A percentile compares a stretch with the other conserved stretches of the same genome.
Conservation (phyloP, 2,888 invertebrate species). For the Ophraella communa region DNA sequence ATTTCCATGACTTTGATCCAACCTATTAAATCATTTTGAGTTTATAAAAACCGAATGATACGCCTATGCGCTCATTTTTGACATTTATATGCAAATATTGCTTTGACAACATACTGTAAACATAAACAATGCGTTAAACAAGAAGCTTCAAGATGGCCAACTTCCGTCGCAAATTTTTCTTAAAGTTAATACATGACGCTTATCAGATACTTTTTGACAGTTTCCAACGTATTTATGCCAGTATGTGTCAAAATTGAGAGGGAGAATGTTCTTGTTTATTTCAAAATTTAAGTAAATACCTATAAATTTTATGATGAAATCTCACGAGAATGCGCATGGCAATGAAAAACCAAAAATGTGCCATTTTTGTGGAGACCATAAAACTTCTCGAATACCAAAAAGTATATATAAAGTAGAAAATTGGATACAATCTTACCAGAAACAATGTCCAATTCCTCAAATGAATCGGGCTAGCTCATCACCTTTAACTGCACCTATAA, state of each 20-base stretch:
- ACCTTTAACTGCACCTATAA: background rate
- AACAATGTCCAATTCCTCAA: background rate
- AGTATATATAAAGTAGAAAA: constrained; percentile 4
- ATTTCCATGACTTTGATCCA: no score
- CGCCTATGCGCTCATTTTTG: no score
- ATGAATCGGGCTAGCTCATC: background rate
- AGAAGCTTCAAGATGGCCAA: no score
- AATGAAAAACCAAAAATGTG: background rate
- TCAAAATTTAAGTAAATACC: constrained; percentile 2
- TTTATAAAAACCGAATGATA: no score
- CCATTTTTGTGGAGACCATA: background rate
- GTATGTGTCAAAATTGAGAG: background rate
- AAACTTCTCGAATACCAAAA: background rate
- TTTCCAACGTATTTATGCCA: background rate
- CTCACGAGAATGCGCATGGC: background rate
- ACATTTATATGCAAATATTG: no score
- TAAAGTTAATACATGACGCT: no score
- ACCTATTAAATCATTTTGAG: no score
- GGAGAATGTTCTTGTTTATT: background rate
- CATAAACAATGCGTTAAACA: no score
- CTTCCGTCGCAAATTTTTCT: no score
- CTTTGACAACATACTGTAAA: no score
- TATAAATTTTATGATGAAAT: background rate
- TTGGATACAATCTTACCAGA: constrained; percentile 3
- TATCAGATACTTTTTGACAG: no score